A percentile compares a stretch with the other conserved stretches of the same genome.
These are phyloP conservation scores for Microdon myrmicae DNA, from an alignment of 2,888 invertebrate genomes.

Conservation along the genomic window DNA sequence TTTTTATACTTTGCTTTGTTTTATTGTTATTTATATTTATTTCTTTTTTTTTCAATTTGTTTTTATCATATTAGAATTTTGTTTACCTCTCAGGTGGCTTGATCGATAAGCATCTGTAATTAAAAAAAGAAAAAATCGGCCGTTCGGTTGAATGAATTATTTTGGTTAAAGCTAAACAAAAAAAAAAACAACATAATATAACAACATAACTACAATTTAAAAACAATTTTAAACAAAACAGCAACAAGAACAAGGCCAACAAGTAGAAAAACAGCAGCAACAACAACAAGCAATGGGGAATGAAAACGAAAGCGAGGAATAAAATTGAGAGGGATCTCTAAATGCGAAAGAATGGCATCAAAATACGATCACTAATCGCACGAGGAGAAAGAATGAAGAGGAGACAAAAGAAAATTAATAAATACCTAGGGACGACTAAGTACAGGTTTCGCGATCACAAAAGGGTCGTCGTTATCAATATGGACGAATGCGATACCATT, in stretches of 20 bases:
- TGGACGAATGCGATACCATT: conserved; percentile 24
- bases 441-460: conserved; percentile 25
- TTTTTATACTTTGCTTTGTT: conserved; percentile 55
- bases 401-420: conserved; percentile 12
- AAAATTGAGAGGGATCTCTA: too few species aligned
- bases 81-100: conserved; percentile 79
- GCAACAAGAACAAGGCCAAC: conserved; percentile 53
- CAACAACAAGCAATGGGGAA: neutral
- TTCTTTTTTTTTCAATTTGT: conserved; percentile 32
- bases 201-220: conserved; percentile 11
- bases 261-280: conserved; percentile 54
- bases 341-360: too few species aligned
- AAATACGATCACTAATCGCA: too few species aligned
- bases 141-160: conserved; percentile 70
- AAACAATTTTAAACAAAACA: conserved; percentile 16
- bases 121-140: conserved; percentile 69
- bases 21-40: conserved; percentile 57
- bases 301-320: conserved; percentile 2
- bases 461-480: conserved; percentile 33
- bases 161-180: conserved; percentile 56
- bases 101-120: conserved; percentile 81
- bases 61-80: conserved; percentile 54
- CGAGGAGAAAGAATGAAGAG: too few species aligned
- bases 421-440: conserved; percentile 35
- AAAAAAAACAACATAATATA: conserved; percentile 24